phyloP scores from a whole-genome alignment of 37 sponge, comb jelly and placozoan genomes.

The Lycopodina hypogea region DNA sequence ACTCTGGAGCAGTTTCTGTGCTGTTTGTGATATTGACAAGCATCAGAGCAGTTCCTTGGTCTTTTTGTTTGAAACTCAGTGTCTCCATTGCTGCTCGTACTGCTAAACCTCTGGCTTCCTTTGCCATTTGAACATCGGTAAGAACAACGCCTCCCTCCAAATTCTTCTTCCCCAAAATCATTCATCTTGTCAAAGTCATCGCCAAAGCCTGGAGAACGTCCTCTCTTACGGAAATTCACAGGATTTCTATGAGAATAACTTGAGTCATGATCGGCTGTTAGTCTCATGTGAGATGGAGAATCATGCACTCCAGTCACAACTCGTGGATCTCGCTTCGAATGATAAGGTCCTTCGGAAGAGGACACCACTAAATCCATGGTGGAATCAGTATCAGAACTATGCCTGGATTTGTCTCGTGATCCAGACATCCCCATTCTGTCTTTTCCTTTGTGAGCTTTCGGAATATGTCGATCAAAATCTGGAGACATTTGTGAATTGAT shows the following conservation, averaged over 20 bases:
- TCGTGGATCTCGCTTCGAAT: neutral
- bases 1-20: neutral
- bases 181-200: neutral
- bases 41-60: constrained; percentile 28
- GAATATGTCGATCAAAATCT: neutral
- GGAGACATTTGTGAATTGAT: constrained; percentile 4
- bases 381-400: neutral
- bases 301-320: constrained; percentile 6
- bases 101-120: neutral
- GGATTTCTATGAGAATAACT: neutral
- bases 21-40: constrained; percentile 22
- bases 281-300: neutral
- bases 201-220: constrained; percentile 1
- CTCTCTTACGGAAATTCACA: constrained; percentile 12
- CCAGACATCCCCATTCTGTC: neutral
- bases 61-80: constrained; percentile 25
- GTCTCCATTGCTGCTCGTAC: constrained; percentile 19
- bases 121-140: neutral
- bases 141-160: neutral
- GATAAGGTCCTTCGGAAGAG: neutral
- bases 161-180: neutral
- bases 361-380: neutral
- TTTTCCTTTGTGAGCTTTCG: neutral
- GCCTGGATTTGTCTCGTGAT: neutral
- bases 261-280: neutral